These are phyloP conservation scores for Danio kyathit DNA, from an alignment of 2,797 vertebrate species.

Conservation along the genomic window DNA sequence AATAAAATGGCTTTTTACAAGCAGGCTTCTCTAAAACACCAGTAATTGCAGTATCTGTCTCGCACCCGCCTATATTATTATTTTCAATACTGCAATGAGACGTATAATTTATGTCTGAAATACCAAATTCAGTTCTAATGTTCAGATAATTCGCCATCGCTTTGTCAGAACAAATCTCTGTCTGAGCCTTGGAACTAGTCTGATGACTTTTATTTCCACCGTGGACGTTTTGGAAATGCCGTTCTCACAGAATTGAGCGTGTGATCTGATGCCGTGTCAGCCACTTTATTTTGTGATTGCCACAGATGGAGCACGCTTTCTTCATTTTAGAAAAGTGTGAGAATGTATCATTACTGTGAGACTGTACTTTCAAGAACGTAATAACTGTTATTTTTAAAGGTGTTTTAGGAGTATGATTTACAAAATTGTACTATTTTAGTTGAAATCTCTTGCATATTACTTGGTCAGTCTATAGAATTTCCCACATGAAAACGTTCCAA, in stretches of 20 bases:
- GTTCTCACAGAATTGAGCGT: background rate
- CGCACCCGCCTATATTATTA: background rate
- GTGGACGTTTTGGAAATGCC: background rate
- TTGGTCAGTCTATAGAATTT: too few relatives aligned
- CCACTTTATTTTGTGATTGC: background rate
- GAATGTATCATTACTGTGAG: background rate
- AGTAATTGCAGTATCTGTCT: slow-evolving; percentile 10
- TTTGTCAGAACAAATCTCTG: background rate
- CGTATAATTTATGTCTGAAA: slow-evolving; percentile 13
- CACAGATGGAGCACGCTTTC: background rate
- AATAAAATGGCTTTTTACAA: background rate
- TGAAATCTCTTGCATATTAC: too few relatives aligned
- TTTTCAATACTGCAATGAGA: background rate
- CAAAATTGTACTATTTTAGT: too few relatives aligned
- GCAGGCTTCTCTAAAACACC: background rate
- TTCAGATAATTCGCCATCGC: background rate
- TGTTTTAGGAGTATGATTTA: too few relatives aligned
- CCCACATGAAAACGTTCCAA: too few relatives aligned
- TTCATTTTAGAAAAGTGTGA: background rate
- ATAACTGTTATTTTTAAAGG: too few relatives aligned
- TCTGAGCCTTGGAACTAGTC: background rate
- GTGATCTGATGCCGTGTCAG: background rate
- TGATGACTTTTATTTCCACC: background rate
- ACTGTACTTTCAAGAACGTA: background rate
- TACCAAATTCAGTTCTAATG: background rate